Evolutionary conservation across 2,797 vertebrate genomes (phyloP).

Genomic region (Pteronotus mesoamericanus): DNA sequence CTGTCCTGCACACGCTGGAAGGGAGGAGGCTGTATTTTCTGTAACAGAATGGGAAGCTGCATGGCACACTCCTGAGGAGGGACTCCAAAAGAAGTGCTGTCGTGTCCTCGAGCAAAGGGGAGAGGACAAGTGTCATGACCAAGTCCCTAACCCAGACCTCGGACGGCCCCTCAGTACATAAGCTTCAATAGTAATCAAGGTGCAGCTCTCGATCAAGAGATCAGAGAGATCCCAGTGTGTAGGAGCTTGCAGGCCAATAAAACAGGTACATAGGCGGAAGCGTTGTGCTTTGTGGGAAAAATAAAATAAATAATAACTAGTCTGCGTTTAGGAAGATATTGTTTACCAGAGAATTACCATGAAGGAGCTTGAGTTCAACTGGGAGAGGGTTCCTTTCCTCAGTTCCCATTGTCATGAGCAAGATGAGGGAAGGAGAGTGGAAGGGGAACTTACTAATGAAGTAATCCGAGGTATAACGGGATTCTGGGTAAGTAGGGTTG

Average conservation of each 20-base stretch:
- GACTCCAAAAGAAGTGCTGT: not conserved
- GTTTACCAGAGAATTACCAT: not conserved
- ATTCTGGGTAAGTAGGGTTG: conserved; percentile 93
- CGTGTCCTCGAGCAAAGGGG: not conserved
- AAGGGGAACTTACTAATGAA: conserved; percentile 96
- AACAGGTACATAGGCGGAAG: not conserved
- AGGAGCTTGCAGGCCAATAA: not conserved
- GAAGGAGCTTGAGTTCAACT: not conserved
- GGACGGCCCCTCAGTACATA: not conserved
- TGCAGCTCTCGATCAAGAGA: not conserved
- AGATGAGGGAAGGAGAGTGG: fast-evolving
- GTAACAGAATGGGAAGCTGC: not conserved
- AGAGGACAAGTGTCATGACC: not conserved
- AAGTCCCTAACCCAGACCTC: not conserved
- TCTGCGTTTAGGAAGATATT: not conserved
- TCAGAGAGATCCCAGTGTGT: fast-evolving
- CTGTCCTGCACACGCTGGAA: not conserved
- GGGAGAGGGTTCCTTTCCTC: not conserved
- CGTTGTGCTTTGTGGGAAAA: not conserved
- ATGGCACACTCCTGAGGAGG: not conserved
- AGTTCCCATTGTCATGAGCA: not conserved
- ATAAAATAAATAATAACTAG: not conserved
- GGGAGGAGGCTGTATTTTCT: not conserved
- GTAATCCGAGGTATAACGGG: conserved; percentile 97
- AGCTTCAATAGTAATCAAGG: not conserved